Conservation (phyloP, 2,113 vertebrate species). For the Cheilinus undulatus region DNA sequence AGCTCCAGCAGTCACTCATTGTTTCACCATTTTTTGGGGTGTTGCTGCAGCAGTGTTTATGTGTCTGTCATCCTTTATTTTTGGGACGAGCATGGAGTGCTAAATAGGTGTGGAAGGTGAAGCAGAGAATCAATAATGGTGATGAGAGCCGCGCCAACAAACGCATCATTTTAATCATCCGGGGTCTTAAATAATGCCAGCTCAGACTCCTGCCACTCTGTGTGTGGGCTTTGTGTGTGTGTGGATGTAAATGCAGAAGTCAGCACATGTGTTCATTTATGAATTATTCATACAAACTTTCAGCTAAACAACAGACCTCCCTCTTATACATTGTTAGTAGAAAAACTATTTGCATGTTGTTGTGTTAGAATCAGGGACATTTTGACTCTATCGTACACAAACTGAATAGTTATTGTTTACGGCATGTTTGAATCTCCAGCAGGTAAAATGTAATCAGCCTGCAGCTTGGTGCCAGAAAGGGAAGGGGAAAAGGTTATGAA, state of each 20-base stretch:
- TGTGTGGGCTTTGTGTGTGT: conserved; percentile 17
- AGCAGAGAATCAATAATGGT: conserved; percentile 48
- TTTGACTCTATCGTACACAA: background rate
- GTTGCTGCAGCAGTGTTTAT: background rate
- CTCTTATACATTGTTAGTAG: background rate
- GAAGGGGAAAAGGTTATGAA: conserved; percentile 43
- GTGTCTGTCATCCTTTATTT: conserved; percentile 13
- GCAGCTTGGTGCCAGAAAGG: conserved; percentile 24
- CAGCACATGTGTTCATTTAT: conserved; percentile 42
- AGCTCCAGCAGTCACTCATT: too few species aligned
- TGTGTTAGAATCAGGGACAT: background rate
- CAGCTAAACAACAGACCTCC: conserved; percentile 1
- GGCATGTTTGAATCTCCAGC: conserved; percentile 11
- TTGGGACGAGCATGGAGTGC: conserved; percentile 16
- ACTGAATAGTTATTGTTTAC: background rate
- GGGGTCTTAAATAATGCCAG: conserved; percentile 11
- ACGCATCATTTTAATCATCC: conserved; percentile 69
- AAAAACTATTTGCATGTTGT: background rate
- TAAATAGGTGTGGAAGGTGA: conserved; percentile 34
- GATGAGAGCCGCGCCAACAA: conserved; percentile 58
- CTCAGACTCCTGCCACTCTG: background rate
- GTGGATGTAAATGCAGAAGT: conserved; percentile 24
- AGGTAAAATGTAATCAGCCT: conserved; percentile 36
- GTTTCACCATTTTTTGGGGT: too few species aligned
- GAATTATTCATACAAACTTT: conserved; percentile 49